phyloP scores from a whole-genome alignment of 2,113 vertebrate genomes.

The Zosterops lateralis region DNA sequence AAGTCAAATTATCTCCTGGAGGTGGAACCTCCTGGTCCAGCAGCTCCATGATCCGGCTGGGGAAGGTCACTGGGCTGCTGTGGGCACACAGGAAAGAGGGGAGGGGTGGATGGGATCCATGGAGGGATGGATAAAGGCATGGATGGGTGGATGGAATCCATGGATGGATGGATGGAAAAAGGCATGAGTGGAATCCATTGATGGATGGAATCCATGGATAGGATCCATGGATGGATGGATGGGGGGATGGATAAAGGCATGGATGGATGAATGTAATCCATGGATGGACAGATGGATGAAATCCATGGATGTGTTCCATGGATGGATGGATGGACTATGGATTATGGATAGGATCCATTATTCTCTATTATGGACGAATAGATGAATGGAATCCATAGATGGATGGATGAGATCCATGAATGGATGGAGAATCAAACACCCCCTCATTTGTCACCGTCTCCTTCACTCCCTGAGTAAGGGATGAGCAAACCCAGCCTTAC shows the following conservation, averaged over 20 bases:
- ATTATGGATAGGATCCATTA: no score
- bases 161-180: background rate
- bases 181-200: fast-evolving
- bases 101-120: background rate
- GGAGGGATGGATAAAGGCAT: no score
- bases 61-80: fast-evolving
- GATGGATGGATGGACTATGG: background rate
- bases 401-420: background rate
- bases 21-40: background rate
- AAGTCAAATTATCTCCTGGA: background rate
- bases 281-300: no score
- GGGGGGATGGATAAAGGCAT: no score
- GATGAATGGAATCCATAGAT: background rate
- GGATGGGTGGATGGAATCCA: fast-evolving
- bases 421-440: background rate
- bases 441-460: background rate
- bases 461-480: background rate
- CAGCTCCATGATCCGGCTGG: fast-evolving
- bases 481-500: background rate
- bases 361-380: no score
- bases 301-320: background rate
- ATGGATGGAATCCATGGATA: background rate
- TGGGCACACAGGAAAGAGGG: background rate
- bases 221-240: no score
- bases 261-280: background rate